Evolutionary conservation across 1,140 invertebrate species (phyloP).

Genomic region (Himalopsyche phryganea): DNA sequence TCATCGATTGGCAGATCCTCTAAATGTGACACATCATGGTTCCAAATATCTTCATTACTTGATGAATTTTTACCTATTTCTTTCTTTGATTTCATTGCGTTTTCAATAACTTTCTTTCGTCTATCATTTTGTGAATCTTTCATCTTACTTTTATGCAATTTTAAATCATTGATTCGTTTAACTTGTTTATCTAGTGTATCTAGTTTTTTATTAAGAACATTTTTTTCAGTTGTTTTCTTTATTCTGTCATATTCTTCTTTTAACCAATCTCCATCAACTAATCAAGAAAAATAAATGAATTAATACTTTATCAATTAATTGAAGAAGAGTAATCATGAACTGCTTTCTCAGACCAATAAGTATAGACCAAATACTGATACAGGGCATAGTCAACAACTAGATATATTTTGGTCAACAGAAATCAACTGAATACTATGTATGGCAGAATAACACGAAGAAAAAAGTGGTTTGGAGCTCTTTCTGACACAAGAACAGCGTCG

Average conservation of each 20-base stretch:
- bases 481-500: too few species aligned
- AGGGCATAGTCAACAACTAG: too few species aligned
- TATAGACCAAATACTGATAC: too few species aligned
- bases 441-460: too few species aligned
- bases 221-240: slow-evolving; percentile 53
- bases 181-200: slow-evolving; percentile 57
- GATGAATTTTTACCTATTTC: slow-evolving; percentile 26
- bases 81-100: slow-evolving; percentile 8
- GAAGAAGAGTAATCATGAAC: too few species aligned
- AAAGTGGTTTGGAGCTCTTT: too few species aligned
- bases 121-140: slow-evolving; percentile 42
- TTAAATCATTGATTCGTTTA: slow-evolving; percentile 53
- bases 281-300: too few species aligned
- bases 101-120: slow-evolving; percentile 40
- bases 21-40: slow-evolving; percentile 28
- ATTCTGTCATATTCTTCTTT: slow-evolving; percentile 62
- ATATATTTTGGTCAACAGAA: too few species aligned
- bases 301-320: too few species aligned
- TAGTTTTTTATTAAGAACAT: slow-evolving; percentile 53
- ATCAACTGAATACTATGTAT: too few species aligned
- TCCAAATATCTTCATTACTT: slow-evolving; percentile 43
- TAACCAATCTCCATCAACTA: slow-evolving; percentile 62
- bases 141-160: slow-evolving; percentile 43
- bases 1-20: slow-evolving; percentile 43
- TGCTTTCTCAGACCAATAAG: too few species aligned